Percentiles rank a stretch among this genome's conserved stretches.
Conservation (phyloP, 92 coral and sea anemone species). For the Actinernus sp. region DNA sequence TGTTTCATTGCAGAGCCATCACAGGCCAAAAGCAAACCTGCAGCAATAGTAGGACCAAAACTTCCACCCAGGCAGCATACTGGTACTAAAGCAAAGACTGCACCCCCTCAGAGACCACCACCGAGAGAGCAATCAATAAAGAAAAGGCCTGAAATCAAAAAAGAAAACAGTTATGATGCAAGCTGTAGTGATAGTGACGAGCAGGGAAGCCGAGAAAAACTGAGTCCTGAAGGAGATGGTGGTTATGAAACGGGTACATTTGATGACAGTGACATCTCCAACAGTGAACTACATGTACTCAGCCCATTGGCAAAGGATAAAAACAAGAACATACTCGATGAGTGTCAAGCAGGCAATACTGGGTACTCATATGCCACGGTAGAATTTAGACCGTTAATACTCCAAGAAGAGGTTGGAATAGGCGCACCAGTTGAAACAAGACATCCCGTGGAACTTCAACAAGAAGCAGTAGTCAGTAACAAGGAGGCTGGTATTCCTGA, state of each 20-base stretch:
- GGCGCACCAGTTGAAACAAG: constrained; percentile 54
- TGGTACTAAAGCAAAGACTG: background rate
- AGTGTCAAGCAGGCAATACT: background rate
- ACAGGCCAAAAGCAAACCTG: background rate
- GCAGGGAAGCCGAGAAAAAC: constrained; percentile 65
- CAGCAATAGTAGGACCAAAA: background rate
- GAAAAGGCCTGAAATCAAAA: constrained; percentile 45
- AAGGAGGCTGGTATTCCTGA: background rate
- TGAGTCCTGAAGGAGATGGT: constrained; percentile 79
- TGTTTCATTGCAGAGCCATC: background rate
- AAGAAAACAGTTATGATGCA: constrained; percentile 81
- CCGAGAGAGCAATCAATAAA: constrained; percentile 10
- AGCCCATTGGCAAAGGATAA: constrained; percentile 85
- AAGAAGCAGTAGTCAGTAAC: background rate
- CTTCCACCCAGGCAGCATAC: background rate
- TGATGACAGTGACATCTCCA: constrained; percentile 85
- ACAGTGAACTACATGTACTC: constrained; percentile 52
- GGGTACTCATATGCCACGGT: constrained; percentile 80
- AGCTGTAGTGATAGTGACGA: constrained; percentile 87
- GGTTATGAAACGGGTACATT: constrained; percentile 90
- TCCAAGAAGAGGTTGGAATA: constrained; percentile 68
- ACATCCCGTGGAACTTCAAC: constrained; percentile 3
- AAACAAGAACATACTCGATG: constrained; percentile 47
- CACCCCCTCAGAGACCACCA: background rate
- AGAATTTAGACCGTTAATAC: constrained; percentile 78